phyloP scores from a whole-genome alignment of 2,888 invertebrate genomes.

The Volucella inanis region DNA sequence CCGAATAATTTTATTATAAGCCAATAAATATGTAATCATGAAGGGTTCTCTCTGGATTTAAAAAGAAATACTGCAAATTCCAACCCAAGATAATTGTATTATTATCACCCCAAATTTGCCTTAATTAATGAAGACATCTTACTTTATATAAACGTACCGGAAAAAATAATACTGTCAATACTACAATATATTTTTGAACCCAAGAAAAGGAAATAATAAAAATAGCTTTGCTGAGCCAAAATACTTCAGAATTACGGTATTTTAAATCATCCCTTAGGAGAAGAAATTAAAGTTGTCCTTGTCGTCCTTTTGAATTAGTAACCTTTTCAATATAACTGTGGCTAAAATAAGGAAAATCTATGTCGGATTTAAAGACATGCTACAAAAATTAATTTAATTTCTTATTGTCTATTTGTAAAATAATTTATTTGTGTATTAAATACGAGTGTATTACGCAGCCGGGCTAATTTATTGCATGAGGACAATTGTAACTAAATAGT shows the following conservation, averaged over 20 bases:
- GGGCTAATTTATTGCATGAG: too few species aligned
- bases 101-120: slow-evolving; percentile 59
- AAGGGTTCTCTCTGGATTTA: slow-evolving; percentile 33
- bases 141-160: neutral
- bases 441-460: too few species aligned
- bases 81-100: slow-evolving; percentile 28
- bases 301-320: neutral
- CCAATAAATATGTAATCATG: slow-evolving; percentile 55
- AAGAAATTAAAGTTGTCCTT: slow-evolving; percentile 41
- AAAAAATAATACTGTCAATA: slow-evolving; percentile 11
- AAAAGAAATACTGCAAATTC: slow-evolving; percentile 3
- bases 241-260: slow-evolving; percentile 17
- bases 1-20: slow-evolving; percentile 12
- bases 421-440: slow-evolving; percentile 10
- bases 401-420: slow-evolving; percentile 40
- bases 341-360: slow-evolving; percentile 15
- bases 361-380: slow-evolving; percentile 22
- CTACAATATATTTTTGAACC: slow-evolving; percentile 9
- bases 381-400: slow-evolving; percentile 39
- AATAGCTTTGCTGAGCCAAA: slow-evolving; percentile 25
- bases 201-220: slow-evolving; percentile 34
- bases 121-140: slow-evolving; percentile 58
- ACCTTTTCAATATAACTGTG: slow-evolving; percentile 16
- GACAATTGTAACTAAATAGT: too few species aligned
- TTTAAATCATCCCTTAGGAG: slow-evolving; percentile 31